A percentile compares a stretch with the other conserved stretches of the same genome.
Evolutionary conservation across 1,140 invertebrate species (phyloP).

Genomic region (Eulimnadia texana): DNA sequence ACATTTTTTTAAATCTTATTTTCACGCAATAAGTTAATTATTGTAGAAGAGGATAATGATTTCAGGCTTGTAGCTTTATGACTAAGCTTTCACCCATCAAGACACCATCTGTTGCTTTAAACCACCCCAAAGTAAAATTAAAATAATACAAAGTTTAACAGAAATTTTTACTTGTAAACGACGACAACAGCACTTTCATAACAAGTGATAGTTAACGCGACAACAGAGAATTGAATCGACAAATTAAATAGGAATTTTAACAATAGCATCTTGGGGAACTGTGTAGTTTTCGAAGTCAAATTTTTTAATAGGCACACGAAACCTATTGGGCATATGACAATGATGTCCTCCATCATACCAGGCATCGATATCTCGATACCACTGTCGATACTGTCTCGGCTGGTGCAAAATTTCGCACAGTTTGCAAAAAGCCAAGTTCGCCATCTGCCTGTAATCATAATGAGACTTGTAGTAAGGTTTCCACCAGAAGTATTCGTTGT

Average conservation of each 20-base stretch:
- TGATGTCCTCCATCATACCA: conserved; percentile 4
- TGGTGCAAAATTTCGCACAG: neutral
- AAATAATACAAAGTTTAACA: too few species aligned
- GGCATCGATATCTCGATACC: conserved; percentile 7
- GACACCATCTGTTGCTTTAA: too few species aligned
- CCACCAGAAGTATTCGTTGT: conserved; percentile 69
- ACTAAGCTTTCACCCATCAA: too few species aligned
- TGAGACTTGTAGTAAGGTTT: conserved; percentile 10
- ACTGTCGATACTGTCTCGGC: neutral
- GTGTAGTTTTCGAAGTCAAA: conserved; percentile 8
- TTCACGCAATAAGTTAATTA: too few species aligned
- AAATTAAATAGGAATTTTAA: conserved; percentile 7
- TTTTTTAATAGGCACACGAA: conserved; percentile 9
- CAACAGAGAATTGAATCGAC: too few species aligned
- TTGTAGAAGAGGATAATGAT: too few species aligned
- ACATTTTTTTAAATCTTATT: too few species aligned
- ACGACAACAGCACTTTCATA: too few species aligned
- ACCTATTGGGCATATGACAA: conserved; percentile 6
- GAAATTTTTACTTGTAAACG: too few species aligned
- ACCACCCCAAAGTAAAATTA: too few species aligned
- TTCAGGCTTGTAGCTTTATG: too few species aligned
- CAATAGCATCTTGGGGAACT: neutral
- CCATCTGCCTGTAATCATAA: conserved; percentile 10
- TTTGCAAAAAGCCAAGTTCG: conserved; percentile 1
- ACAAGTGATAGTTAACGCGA: too few species aligned